Evolutionary conservation across 1,140 invertebrate genomes (phyloP).

Genomic region (Lepidurus apus): DNA sequence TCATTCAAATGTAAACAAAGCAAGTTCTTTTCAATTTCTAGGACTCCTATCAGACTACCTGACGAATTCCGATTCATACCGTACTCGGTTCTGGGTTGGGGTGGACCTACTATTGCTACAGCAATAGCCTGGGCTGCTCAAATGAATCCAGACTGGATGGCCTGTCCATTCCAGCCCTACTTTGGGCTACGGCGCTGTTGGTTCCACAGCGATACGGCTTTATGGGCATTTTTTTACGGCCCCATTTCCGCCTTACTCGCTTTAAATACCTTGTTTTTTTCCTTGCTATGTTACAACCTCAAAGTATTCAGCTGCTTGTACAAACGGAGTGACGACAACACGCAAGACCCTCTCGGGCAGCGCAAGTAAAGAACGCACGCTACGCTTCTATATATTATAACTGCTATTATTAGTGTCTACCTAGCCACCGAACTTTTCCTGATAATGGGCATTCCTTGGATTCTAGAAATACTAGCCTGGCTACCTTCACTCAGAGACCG

Average conservation of each 20-base stretch:
- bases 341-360: constrained; percentile 20
- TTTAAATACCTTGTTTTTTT: constrained; percentile 21
- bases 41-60: constrained; percentile 7
- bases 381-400: neutral
- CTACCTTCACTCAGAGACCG: neutral
- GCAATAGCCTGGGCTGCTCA: constrained; percentile 22
- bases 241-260: constrained; percentile 19
- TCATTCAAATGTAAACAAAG: neutral
- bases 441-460: constrained; percentile 28
- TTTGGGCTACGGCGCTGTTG: constrained; percentile 24
- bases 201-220: constrained; percentile 25
- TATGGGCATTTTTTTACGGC: constrained; percentile 29
- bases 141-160: constrained; percentile 1
- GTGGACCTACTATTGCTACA: neutral
- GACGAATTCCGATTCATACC: constrained; percentile 29
- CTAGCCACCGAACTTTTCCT: constrained; percentile 22
- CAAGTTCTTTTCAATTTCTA: neutral
- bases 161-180: constrained; percentile 1
- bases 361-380: neutral
- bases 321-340: neutral
- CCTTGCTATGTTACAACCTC: constrained; percentile 17
- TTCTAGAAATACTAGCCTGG: constrained; percentile 23
- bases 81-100: constrained; percentile 26
- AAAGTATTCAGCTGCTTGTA: constrained; percentile 5
- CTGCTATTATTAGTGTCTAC: neutral